Conservation (phyloP, 2,888 invertebrate species). For the Cantharis nigra region DNA sequence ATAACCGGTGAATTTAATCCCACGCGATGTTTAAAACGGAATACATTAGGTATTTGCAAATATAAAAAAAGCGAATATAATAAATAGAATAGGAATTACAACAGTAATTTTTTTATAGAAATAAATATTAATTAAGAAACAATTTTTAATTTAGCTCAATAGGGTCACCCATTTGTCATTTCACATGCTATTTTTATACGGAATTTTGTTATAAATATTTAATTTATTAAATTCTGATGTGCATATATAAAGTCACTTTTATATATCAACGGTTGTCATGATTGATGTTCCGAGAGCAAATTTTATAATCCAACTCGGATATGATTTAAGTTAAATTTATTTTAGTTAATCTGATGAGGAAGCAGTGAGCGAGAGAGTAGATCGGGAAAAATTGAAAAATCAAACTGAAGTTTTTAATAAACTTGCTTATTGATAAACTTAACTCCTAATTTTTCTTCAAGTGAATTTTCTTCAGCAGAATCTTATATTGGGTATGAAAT, state of each 20-base stretch:
- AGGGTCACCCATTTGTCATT: neutral
- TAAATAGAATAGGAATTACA: neutral
- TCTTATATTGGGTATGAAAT: no score
- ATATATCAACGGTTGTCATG: neutral
- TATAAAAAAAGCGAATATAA: neutral
- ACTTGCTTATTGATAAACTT: no score
- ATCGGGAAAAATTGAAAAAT: neutral
- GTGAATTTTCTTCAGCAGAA: no score
- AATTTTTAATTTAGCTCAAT: neutral
- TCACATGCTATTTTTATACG: neutral
- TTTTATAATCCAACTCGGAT: neutral
- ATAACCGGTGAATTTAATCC: neutral
- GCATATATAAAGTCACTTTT: neutral
- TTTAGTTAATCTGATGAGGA: neutral
- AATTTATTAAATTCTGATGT: neutral
- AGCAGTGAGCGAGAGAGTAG: neutral
- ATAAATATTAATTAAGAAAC: neutral
- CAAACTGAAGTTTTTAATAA: neutral
- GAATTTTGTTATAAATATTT: neutral
- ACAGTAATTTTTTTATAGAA: neutral
- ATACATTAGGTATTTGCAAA: neutral
- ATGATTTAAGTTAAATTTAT: neutral
- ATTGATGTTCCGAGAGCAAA: neutral
- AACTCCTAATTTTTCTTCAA: no score
- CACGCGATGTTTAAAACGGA: neutral